Evolutionary conservation across 1,140 invertebrate genomes (phyloP), one percentile per base, ranked within the genome.

Genomic region (Druon quercuslanigerum): DNA sequence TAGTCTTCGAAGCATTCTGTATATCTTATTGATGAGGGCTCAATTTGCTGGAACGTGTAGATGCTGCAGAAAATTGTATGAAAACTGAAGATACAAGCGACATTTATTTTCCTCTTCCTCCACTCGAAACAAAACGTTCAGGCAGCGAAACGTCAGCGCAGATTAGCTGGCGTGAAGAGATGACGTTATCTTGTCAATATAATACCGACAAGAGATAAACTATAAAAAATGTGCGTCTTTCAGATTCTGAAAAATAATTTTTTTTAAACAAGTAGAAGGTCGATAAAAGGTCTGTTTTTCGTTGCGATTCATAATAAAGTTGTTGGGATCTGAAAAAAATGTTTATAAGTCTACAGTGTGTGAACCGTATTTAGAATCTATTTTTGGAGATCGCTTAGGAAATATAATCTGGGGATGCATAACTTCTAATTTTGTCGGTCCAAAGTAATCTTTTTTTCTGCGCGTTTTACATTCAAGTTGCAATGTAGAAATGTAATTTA

Each of bases 401-500:
- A 46, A 46, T 46, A 7, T 46, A 46, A 46, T 46, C 40, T 9
- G 9, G 40, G 40, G 40, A 11, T 46, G 40, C 8, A 46, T 46
- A 9, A 46, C 8, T 46, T 46, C 11, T 8, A 20, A 8, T 13
- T 66, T 33, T 16, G 13, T 33, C 16, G 46, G 0, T 25, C 7
- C 14, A 13, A 66, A 66, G 25, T 40, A 13, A 46, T 33, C 25
- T 57, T 7, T 57, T 57, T 57, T 13, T 11, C n/a, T 25, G 17
- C 9, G 19, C 19, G 5, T 57, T 17, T 46, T 9, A 46, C 40
- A 46, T 46, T 57, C 4, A 16, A 19, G n/a, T 0, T 12, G 25
- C 5, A 52, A 72, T 20, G 12, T 11, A 12, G 16, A 73, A 74
- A 71, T 52, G 19, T 51, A 51, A 92, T 93, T 92, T 90, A 95